These are phyloP conservation scores for Theodoxus fluviatilis DNA, from an alignment of 2,888 invertebrate genomes.

Conservation along the genomic window DNA sequence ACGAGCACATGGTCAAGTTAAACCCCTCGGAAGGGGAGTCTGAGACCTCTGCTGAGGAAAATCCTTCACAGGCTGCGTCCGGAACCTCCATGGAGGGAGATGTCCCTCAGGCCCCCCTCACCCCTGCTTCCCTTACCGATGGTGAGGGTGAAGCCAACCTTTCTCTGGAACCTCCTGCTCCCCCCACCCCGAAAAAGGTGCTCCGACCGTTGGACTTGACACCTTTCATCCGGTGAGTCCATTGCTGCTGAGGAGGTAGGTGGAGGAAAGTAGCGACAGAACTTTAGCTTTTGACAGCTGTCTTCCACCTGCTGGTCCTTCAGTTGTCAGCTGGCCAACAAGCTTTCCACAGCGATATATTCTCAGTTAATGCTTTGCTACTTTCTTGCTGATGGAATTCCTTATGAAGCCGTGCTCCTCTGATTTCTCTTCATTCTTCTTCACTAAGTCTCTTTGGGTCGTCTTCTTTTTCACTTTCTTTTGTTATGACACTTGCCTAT, in stretches of 20 bases:
- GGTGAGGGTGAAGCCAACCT: constrained; percentile 50
- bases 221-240: constrained; percentile 56
- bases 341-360: too few species aligned
- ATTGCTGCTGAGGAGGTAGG: too few species aligned
- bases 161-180: constrained; percentile 57
- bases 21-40: constrained; percentile 38
- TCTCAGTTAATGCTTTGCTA: background rate
- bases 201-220: constrained; percentile 59
- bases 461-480: too few species aligned
- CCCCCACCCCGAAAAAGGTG: constrained; percentile 55
- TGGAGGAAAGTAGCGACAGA: too few species aligned
- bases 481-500: too few species aligned
- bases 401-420: too few species aligned
- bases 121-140: constrained; percentile 45
- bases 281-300: too few species aligned
- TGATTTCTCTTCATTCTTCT: too few species aligned
- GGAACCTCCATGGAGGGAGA: constrained; percentile 3
- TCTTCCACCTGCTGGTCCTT: too few species aligned
- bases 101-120: constrained; percentile 40
- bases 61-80: background rate
- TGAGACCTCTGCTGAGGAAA: constrained; percentile 11
- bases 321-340: too few species aligned
- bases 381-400: too few species aligned
- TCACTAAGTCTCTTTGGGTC: too few species aligned
- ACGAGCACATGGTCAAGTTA: constrained; percentile 56